phyloP scores from a whole-genome alignment of 2,113 vertebrate species.

The Dromas ardeola region DNA sequence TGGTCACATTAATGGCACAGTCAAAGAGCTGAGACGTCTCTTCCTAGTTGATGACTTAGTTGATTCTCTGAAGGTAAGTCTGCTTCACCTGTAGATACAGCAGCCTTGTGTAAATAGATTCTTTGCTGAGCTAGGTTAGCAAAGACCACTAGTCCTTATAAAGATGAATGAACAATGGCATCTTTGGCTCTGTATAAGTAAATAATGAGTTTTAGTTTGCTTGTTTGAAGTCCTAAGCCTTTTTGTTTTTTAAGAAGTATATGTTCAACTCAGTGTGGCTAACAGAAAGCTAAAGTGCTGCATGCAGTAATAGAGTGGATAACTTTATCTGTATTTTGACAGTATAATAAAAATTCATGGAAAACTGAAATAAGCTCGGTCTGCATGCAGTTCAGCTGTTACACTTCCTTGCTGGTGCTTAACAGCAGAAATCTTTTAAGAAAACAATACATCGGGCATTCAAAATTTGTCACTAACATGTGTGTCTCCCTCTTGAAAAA shows the following conservation, averaged over 20 bases:
- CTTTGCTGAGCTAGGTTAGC: not conserved
- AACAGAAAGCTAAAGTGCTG: no score
- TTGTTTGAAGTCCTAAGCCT: not conserved
- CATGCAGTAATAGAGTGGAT: not conserved
- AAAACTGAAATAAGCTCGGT: not conserved
- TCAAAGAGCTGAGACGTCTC: conserved; percentile 87
- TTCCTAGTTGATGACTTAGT: conserved; percentile 97
- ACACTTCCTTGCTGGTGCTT: not conserved
- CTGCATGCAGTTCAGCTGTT: not conserved
- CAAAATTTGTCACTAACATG: not conserved
- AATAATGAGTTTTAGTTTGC: not conserved
- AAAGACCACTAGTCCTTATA: not conserved
- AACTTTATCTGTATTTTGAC: not conserved
- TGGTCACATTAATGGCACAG: conserved; percentile 81
- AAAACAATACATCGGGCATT: not conserved
- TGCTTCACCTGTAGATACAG: not conserved
- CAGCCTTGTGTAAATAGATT: not conserved
- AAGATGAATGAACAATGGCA: not conserved
- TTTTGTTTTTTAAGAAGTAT: not conserved
- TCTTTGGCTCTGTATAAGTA: not conserved
- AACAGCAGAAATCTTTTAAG: not conserved
- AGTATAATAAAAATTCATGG: not conserved
- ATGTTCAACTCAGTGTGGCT: no score
- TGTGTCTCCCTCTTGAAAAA: not conserved
- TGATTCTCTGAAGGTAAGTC: conserved; percentile 94